These are phyloP conservation scores for Chelonus insularis DNA, from an alignment of 1,140 invertebrate species.

Conservation along the genomic window DNA sequence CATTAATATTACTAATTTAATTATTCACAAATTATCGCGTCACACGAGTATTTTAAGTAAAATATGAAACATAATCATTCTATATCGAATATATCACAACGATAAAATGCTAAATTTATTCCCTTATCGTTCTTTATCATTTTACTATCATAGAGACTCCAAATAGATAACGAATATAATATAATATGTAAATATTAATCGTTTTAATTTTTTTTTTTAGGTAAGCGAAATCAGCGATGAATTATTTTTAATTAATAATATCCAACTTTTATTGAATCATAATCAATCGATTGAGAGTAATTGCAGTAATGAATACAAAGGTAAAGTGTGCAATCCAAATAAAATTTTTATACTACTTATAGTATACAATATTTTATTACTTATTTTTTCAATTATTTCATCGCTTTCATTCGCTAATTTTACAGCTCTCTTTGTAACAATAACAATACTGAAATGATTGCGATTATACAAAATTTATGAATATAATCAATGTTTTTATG, in stretches of 20 bases:
- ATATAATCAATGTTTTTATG: background rate
- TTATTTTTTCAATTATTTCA: background rate
- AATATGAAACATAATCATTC: slow-evolving; percentile 16
- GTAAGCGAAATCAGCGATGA: slow-evolving; percentile 14
- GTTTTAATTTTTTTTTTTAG: slow-evolving; percentile 31
- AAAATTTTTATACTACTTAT: too few species aligned
- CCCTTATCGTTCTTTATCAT: slow-evolving; percentile 25
- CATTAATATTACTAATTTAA: background rate
- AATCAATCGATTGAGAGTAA: background rate
- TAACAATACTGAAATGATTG: slow-evolving; percentile 7
- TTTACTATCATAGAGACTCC: slow-evolving; percentile 33
- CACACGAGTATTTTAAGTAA: background rate
- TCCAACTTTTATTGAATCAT: background rate
- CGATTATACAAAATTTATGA: background rate
- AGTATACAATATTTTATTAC: too few species aligned
- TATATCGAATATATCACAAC: slow-evolving; percentile 51
- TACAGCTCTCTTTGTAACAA: background rate
- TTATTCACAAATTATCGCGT: background rate
- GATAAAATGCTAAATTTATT: slow-evolving; percentile 46
- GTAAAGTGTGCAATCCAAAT: slow-evolving; percentile 25
- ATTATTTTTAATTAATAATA: slow-evolving; percentile 15
- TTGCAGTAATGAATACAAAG: slow-evolving; percentile 16
- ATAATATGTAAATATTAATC: background rate
- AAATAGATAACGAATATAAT: slow-evolving; percentile 31
- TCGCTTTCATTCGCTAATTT: background rate